These are phyloP conservation scores for Physocephala rufipes DNA, from an alignment of 2,888 invertebrate species.

Conservation along the genomic window DNA sequence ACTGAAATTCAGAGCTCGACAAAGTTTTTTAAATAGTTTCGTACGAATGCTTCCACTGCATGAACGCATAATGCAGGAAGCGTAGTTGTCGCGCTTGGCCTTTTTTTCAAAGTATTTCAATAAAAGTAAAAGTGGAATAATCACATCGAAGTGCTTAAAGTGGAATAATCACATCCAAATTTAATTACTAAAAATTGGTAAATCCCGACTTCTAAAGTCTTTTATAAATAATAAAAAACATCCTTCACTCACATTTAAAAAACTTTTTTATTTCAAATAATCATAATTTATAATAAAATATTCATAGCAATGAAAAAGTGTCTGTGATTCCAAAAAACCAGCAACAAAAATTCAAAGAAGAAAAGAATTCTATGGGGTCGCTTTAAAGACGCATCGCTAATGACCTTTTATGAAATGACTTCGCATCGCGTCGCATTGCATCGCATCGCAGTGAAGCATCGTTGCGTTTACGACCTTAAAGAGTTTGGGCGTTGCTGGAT, in stretches of 20 bases:
- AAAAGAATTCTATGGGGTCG: background rate
- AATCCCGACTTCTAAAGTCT: no score
- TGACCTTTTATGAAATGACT: background rate
- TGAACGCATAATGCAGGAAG: conserved; percentile 51
- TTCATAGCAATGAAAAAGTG: background rate
- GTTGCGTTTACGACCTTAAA: background rate
- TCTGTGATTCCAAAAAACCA: background rate
- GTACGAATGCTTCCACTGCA: conserved; percentile 58
- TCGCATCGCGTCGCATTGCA: background rate
- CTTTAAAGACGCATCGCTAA: background rate
- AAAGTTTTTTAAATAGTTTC: conserved; percentile 56
- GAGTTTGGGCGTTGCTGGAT: background rate
- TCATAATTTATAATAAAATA: conserved; percentile 6
- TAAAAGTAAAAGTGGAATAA: no score
- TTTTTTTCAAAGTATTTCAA: background rate
- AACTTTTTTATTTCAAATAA: no score
- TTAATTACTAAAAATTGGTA: no score
- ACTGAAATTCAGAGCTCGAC: conserved; percentile 36
- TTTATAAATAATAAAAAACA: no score
- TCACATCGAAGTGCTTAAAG: no score
- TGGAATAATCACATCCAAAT: no score
- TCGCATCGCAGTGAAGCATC: background rate
- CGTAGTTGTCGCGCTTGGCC: background rate
- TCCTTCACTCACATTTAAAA: no score
- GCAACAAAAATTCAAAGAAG: conserved; percentile 6